Evolutionary conservation across 2,888 invertebrate species (phyloP).

Genomic region (Ennomos fuscantarius): DNA sequence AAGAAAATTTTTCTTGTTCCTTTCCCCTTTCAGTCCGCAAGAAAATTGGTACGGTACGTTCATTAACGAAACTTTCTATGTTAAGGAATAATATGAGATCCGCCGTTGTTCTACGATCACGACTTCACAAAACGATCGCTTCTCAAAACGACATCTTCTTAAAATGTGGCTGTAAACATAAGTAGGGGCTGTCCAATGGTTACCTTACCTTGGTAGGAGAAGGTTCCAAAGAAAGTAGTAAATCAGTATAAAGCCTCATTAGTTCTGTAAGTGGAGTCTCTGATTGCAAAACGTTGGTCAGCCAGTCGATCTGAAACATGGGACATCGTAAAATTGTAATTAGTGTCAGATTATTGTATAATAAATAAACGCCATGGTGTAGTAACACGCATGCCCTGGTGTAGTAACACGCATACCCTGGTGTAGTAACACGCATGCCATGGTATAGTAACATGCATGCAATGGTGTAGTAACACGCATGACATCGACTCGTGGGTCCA

Average conservation of each 20-base stretch:
- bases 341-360: too few relatives aligned
- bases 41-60: too few relatives aligned
- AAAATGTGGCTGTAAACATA: neutral
- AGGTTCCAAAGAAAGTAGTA: constrained; percentile 70
- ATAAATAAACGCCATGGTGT: constrained; percentile 63
- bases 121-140: too few relatives aligned
- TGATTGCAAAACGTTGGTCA: constrained; percentile 64
- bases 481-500: too few relatives aligned
- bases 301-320: constrained; percentile 67
- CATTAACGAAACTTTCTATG: too few relatives aligned
- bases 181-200: neutral
- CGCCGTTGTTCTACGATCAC: too few relatives aligned
- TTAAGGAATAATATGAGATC: too few relatives aligned
- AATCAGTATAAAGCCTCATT: constrained; percentile 67
- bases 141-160: too few relatives aligned
- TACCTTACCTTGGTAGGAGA: constrained; percentile 65
- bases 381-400: constrained; percentile 60
- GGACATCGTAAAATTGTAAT: neutral
- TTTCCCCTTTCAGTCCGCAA: too few relatives aligned
- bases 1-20: too few relatives aligned
- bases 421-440: constrained; percentile 33
- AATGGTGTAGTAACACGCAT: too few relatives aligned
- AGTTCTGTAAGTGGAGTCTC: constrained; percentile 67
- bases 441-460: too few relatives aligned
- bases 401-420: constrained; percentile 51